Evolutionary conservation across 2,113 vertebrate genomes (phyloP), one percentile per base, ranked within the genome.

Genomic region (Forbesichthys papilliferus): DNA sequence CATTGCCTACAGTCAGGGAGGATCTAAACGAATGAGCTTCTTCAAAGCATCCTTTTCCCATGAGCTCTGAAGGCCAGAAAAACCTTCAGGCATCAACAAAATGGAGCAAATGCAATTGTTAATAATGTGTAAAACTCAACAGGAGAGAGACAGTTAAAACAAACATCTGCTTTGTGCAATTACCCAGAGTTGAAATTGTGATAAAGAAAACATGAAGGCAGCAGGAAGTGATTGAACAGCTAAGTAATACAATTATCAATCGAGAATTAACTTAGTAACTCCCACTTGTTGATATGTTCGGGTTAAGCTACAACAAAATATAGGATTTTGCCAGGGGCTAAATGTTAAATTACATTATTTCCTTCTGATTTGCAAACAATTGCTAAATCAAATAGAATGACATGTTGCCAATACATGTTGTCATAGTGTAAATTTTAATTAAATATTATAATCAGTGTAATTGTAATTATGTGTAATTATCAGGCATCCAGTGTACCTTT

Each of bases 371-470:
- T 48, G 14, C 46, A 59, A n/a, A 69, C 27, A 52, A n/a, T 47
- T 69, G 53, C 48, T 12, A 10, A 75, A 61, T 74, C 52, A 46
- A 18, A 69, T 55, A 62, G 64, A 59, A 48, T 42, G 33, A 73
- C 66, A 71, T 66, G 71, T 57, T 81, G 64, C 8, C 8, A 60
- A 76, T 48, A 81, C 75, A 68, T 61, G 56, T 27, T 64, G 59
- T 62, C 68, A 73, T 74, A 61, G 64, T 48, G 36, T 73, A 51
- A 74, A 20, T 53, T 74, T 82, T 73, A 69, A 69, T 66, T 75
- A 61, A 69, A 68, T 80, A 84, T 87, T 83, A 49, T 80, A 74
- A 83, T 87, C 48, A 42, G 71, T 70, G 69, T 85, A 70, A 67
- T 71, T 77, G 80, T 87, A 65, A 7, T 46, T 56, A 18, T 77